Evolutionary conservation across 2,888 invertebrate species (phyloP).

Genomic region (Nephrotoma appendiculata): DNA sequence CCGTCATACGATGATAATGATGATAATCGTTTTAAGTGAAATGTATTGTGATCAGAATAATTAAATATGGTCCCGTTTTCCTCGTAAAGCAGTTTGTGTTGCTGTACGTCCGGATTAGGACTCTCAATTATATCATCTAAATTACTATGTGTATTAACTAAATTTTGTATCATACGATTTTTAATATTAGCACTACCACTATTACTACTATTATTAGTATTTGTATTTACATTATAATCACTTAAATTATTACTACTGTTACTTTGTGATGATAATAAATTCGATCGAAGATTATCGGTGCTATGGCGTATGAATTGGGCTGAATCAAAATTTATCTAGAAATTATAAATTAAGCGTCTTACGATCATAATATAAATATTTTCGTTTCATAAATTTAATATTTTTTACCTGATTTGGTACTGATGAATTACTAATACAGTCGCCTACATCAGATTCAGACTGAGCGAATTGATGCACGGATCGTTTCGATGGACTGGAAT

Average conservation of each 20-base stretch:
- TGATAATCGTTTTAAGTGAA: constrained; percentile 1
- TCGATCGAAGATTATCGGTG: constrained; percentile 11
- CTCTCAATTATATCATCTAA: constrained; percentile 13
- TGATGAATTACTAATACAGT: constrained; percentile 7
- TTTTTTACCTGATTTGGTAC: not conserved
- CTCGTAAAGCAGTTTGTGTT: not conserved
- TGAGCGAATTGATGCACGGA: constrained; percentile 25
- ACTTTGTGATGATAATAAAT: not conserved
- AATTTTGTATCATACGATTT: not conserved
- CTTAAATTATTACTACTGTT: not conserved
- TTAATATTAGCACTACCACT: not conserved
- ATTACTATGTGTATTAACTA: not conserved
- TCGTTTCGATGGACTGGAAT: constrained; percentile 13
- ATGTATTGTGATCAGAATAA: constrained; percentile 1
- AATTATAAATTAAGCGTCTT: not conserved
- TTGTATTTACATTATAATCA: not conserved
- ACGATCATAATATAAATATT: not conserved
- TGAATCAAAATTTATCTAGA: not conserved
- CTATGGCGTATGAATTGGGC: constrained; percentile 8
- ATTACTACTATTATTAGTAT: not conserved
- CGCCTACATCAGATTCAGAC: constrained; percentile 28
- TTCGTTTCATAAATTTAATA: not conserved
- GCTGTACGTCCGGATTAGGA: constrained; percentile 5
- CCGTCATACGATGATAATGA: constrained; percentile 4
- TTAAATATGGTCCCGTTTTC: constrained; percentile 6